Evolutionary conservation across 2,888 invertebrate genomes (phyloP).

Genomic region (Patella ulyssiponensis): DNA sequence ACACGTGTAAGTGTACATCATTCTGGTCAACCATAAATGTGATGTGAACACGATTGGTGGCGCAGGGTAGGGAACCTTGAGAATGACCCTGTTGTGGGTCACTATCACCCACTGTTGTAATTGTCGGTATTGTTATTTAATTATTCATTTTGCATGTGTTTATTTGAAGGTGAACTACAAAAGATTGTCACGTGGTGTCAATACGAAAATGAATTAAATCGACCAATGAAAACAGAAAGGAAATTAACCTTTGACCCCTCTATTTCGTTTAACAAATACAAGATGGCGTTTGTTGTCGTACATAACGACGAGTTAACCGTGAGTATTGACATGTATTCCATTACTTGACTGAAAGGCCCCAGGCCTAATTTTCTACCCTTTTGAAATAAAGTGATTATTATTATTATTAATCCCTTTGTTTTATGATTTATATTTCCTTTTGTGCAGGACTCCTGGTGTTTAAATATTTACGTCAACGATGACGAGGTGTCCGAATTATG

Average conservation of each 20-base stretch:
- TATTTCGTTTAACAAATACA: slow-evolving; percentile 33
- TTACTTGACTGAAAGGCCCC: no score
- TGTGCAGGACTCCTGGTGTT: slow-evolving; percentile 47
- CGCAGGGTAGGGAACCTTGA: no score
- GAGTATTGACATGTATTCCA: neutral
- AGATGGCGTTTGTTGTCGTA: slow-evolving; percentile 24
- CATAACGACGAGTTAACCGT: slow-evolving; percentile 21
- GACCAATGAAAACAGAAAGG: slow-evolving; percentile 28
- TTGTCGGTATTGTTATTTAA: no score
- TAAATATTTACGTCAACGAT: slow-evolving; percentile 25
- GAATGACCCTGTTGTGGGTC: no score
- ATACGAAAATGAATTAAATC: slow-evolving; percentile 25
- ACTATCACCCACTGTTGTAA: no score
- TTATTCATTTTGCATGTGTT: slow-evolving; percentile 7
- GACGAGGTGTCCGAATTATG: slow-evolving; percentile 28
- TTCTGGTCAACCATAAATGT: no score
- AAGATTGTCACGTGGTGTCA: slow-evolving; percentile 40
- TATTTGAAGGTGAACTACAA: slow-evolving; percentile 23
- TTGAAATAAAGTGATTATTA: no score
- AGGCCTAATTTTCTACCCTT: no score
- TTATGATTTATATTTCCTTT: neutral
- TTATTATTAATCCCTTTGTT: no score
- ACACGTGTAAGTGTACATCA: no score
- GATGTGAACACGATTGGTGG: no score
- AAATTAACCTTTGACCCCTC: slow-evolving; percentile 34